These are phyloP conservation scores for Drosophila sproati DNA, from an alignment of 1,140 invertebrate genomes.

Conservation along the genomic window DNA sequence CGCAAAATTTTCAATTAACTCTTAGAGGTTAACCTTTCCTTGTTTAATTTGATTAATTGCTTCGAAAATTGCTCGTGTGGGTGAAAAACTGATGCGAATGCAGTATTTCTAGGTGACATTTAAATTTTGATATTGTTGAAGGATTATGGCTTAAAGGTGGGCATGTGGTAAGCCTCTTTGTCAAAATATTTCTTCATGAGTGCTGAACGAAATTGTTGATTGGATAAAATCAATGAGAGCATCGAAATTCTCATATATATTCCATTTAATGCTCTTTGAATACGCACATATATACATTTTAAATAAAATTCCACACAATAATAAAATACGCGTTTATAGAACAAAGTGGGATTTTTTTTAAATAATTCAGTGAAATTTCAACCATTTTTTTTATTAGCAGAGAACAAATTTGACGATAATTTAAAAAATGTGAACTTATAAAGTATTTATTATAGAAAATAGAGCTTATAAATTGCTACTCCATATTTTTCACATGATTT, in stretches of 20 bases:
- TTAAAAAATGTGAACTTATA: too few relatives aligned
- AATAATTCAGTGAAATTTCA: too few relatives aligned
- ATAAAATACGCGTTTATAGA: too few relatives aligned
- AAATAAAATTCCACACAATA: too few relatives aligned
- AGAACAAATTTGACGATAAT: too few relatives aligned
- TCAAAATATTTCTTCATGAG: slow-evolving; percentile 34
- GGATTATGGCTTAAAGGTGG: slow-evolving; percentile 47
- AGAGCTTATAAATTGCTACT: too few relatives aligned
- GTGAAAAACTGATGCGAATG: slow-evolving; percentile 24
- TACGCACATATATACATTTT: too few relatives aligned
- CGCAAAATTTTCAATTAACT: slow-evolving; percentile 77
- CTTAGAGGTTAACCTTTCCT: slow-evolving; percentile 62
- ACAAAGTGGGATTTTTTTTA: too few relatives aligned
- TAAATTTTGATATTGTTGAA: slow-evolving; percentile 60
- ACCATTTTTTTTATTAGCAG: too few relatives aligned
- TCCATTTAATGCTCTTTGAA: too few relatives aligned
- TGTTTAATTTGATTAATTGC: slow-evolving; percentile 76
- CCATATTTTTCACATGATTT: too few relatives aligned
- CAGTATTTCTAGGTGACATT: slow-evolving; percentile 48
- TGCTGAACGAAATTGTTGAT: slow-evolving; percentile 27
- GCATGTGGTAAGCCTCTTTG: slow-evolving; percentile 23
- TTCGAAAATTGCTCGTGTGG: slow-evolving; percentile 56
- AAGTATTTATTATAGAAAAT: too few relatives aligned
- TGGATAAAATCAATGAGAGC: not conserved
- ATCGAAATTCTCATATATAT: not conserved